Evolutionary conservation across 2,113 vertebrate species (phyloP).

Genomic region (Regulus satrapa): DNA sequence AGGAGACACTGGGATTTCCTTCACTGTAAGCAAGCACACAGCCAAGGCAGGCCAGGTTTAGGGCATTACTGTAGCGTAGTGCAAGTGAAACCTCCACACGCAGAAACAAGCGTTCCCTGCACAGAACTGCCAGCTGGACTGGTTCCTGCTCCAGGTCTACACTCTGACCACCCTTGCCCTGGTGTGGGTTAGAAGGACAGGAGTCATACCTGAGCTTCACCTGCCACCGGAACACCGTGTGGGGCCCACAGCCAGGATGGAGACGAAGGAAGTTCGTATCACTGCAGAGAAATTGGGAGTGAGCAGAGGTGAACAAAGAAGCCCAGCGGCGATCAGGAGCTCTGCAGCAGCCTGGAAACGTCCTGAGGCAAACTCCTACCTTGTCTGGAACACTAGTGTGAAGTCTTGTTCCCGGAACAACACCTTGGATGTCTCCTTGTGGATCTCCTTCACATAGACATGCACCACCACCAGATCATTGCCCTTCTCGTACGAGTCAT

Average conservation of each 20-base stretch:
- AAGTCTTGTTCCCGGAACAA: slow-evolving; percentile 97
- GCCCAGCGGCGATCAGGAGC: neutral
- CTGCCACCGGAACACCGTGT: slow-evolving; percentile 95
- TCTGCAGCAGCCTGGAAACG: neutral
- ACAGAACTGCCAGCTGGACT: neutral
- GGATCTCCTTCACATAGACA: slow-evolving; percentile 90
- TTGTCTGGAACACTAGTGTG: slow-evolving; percentile 93
- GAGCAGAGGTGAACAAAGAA: neutral
- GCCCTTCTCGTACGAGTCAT: slow-evolving; percentile 95
- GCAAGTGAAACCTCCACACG: neutral
- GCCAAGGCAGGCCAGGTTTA: neutral
- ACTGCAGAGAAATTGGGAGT: slow-evolving; percentile 61
- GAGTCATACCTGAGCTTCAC: slow-evolving; percentile 90
- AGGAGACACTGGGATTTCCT: neutral
- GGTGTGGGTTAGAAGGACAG: neutral
- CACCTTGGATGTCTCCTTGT: slow-evolving; percentile 84
- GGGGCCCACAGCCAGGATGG: slow-evolving; percentile 86
- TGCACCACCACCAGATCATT: slow-evolving; percentile 95
- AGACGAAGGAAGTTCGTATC: slow-evolving; percentile 87
- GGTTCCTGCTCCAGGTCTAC: neutral
- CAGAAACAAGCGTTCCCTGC: neutral
- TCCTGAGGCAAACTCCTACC: slow-evolving; percentile 56
- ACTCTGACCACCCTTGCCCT: neutral
- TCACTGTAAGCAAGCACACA: neutral
- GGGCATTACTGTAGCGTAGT: neutral